Evolutionary conservation across 2,888 invertebrate species (phyloP), one percentile per base, ranked within the genome.

Genomic region (Tetragonula carbonaria): DNA sequence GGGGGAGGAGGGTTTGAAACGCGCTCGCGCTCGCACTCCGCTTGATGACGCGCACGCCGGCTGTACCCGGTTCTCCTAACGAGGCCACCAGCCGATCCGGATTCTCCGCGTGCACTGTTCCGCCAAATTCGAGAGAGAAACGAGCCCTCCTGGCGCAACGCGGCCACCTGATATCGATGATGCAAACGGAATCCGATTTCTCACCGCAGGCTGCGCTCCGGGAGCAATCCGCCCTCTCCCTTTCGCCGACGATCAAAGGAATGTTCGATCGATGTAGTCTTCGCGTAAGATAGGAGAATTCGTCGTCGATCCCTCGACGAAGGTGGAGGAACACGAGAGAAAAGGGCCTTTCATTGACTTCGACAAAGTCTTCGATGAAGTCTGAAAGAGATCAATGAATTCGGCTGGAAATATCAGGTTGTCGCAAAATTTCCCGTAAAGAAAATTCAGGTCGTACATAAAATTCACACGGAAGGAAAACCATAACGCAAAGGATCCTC

Each of bases 181-280:
- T 62, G 55, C 77, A 59, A 50, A 53, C 63, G 82, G 85, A 81
- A 86, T 85, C 75, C 81, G 81, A 85, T 85, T 84, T 86, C 81
- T 67, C 70, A 66, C 33, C 76, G 55, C 55, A n/a, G 33, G 70
- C 51, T 57, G 28, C 75, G 70, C 72, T 77, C 70, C 57, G 16
- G 23, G 53, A 67, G 72, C 80, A 66, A 75, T 70, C 72, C 71
- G 50, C n/a, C 45, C 62, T 55, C 67, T 51, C n/a, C 38, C 65
- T 59, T 78, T 82, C 50, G 33, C 71, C 28, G 50, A 45, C 53
- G 78, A 78, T 78, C 85, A 68, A 78, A 78, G 85, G 85, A 80
- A 85, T 70, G 72, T 68, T 51, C 6, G n/a, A 45, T 75, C 23
- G 21, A 33, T 55, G 21, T 18, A 51, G 5, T 2, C 18, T 28